Evolutionary conservation across 1,140 invertebrate genomes (phyloP), one percentile per base, ranked within the genome.

Genomic region (Pseudomyrmex concolor): DNA sequence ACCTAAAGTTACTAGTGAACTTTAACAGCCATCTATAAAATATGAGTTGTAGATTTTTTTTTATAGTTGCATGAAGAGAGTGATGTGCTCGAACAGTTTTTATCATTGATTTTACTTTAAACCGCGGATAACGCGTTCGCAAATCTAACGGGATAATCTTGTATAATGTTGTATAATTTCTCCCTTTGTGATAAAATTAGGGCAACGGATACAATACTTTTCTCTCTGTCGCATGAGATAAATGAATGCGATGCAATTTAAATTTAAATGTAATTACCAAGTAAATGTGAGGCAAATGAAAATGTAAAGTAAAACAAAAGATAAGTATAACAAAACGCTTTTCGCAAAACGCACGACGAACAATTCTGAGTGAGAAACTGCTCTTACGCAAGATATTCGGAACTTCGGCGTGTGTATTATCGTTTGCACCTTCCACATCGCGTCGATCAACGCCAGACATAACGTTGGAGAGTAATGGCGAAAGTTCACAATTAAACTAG

Each of bases 401-500:
- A 51, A 45, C 51, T 48, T 68, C 15, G 34, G 9, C 54, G 13
- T 43, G 43, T 78, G 17, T 50, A 70, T 80, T 71, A 70, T 71
- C 76, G 66, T 59, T 80, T 48, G 54, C 66, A 48, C 54, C 3
- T 71, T 59, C 54, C 76, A 48, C 22, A 34, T 34, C 54, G 76
- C 54, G 76, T 80, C 76, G 66, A 80, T 80, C 76, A 80, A 80
- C 66, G 76, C 76, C 76, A 78, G 4, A 43, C 76, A 80, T 80
- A 80, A 80, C 43, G 66, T 59, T 48, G n/a, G 66, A 48, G 76
- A 80, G 66, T 80, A 80, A 80, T 80, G 76, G 54, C 76, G 76
- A 80, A 80, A 80, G 76, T 80, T 80, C 76, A 80, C 76, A 80
- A 80, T 80, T 80, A 80, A 80, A 80, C 76, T 80, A 80, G 55